phyloP scores from a whole-genome alignment of 2,888 invertebrate species.

The Athalia circularis region DNA sequence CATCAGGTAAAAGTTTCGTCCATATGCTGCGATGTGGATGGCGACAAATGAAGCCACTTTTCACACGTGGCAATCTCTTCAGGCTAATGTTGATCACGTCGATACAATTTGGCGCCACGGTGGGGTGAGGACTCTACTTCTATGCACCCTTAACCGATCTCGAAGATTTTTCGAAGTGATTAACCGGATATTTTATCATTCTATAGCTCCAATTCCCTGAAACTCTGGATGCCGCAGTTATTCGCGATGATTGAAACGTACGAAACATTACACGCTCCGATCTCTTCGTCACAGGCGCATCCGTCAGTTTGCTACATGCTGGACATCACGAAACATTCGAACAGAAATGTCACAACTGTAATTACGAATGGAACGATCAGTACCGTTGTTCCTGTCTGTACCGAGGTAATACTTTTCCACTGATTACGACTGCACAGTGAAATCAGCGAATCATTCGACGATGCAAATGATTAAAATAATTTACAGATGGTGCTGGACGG shows the following conservation, averaged over 20 bases:
- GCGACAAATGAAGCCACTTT: constrained; percentile 81
- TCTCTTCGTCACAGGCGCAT: constrained; percentile 56
- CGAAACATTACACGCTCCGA: constrained; percentile 61
- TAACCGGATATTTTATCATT: background rate
- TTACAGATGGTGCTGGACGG: constrained; percentile 74
- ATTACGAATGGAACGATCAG: constrained; percentile 17
- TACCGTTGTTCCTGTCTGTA: constrained; percentile 39
- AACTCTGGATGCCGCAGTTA: constrained; percentile 91
- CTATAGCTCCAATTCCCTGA: constrained; percentile 85
- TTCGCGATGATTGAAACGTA: constrained; percentile 81
- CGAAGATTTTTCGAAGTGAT: constrained; percentile 1
- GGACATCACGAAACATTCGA: constrained; percentile 50
- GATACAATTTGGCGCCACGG: constrained; percentile 81
- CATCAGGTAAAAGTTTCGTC: constrained; percentile 58
- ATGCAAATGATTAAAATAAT: background rate
- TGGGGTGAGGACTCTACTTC: constrained; percentile 76
- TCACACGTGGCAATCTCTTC: constrained; percentile 79
- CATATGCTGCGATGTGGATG: constrained; percentile 79
- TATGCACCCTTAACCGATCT: background rate
- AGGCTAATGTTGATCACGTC: constrained; percentile 81
- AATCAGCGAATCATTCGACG: too few species aligned
- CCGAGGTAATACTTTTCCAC: constrained; percentile 47
- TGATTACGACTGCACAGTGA: too few species aligned
- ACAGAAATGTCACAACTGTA: constrained; percentile 47
- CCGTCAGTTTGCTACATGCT: constrained; percentile 27